phyloP scores from a whole-genome alignment of 2,797 vertebrate genomes.

The Limnodromus scolopaceus region DNA sequence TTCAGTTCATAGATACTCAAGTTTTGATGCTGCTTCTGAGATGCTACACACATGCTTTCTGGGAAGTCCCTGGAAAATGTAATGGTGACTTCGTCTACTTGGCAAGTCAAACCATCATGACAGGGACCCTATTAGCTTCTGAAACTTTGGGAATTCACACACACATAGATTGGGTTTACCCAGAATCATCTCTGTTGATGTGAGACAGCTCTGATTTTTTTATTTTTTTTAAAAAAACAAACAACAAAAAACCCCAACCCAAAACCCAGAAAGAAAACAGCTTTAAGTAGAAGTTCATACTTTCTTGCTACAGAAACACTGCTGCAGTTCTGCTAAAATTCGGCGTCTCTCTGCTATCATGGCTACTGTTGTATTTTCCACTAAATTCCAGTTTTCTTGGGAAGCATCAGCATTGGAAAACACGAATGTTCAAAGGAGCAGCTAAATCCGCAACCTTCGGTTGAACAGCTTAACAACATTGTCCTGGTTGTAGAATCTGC shows the following conservation, averaged over 20 bases:
- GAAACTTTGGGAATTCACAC: background rate
- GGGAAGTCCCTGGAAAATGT: background rate
- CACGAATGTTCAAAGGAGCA: background rate
- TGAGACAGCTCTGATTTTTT: background rate
- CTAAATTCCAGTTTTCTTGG: background rate
- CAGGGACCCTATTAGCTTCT: background rate
- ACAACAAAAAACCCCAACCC: background rate
- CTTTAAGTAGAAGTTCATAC: background rate
- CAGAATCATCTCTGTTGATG: background rate
- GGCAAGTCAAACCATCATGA: background rate
- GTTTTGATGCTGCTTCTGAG: background rate
- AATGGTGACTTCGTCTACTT: background rate
- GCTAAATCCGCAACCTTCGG: background rate
- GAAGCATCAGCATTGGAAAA: background rate
- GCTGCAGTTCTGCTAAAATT: background rate
- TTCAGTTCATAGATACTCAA: background rate
- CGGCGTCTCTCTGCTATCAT: rapidly evolving
- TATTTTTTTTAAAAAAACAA: background rate
- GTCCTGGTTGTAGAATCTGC: background rate
- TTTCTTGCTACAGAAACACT: background rate
- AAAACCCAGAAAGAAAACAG: background rate
- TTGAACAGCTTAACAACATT: no score
- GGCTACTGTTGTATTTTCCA: background rate
- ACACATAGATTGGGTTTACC: background rate
- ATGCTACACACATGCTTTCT: background rate